Conservation (phyloP, 2,888 invertebrate species). For the Ernsta delagoae region DNA sequence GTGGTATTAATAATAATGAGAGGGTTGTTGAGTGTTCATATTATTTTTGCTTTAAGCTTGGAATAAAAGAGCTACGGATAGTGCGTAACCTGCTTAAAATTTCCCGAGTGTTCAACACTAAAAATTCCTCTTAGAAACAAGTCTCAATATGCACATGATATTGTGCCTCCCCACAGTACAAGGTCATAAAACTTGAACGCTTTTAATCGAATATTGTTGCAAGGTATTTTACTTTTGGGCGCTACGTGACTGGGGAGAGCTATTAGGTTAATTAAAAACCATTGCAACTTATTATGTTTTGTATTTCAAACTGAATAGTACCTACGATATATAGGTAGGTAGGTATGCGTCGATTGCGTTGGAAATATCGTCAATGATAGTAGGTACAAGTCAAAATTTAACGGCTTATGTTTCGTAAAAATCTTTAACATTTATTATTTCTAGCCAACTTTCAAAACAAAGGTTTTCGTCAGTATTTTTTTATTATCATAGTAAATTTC, state of each 20-base stretch:
- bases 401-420: background rate
- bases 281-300: conserved; percentile 13
- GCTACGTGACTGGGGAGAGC: conserved; percentile 31
- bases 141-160: conserved; percentile 70
- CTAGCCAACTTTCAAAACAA: too few species aligned
- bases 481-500: too few species aligned
- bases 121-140: conserved; percentile 74
- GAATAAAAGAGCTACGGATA: conserved; percentile 2
- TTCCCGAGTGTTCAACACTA: conserved; percentile 69
- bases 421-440: background rate
- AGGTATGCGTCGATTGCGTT: background rate
- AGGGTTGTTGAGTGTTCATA: background rate
- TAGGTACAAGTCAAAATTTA: background rate
- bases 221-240: conserved; percentile 34
- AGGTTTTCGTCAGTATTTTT: too few species aligned
- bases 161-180: conserved; percentile 54
- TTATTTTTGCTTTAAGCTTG: background rate
- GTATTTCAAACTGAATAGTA: background rate
- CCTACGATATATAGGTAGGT: too few species aligned
- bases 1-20: too few species aligned
- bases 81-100: conserved; percentile 47
- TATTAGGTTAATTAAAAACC: conserved; percentile 32
- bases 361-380: background rate
- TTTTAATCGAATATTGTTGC: conserved; percentile 62
- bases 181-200: conserved; percentile 65